Conservation (phyloP, 2,888 invertebrate genomes). For the Euplagia quadripunctaria region DNA sequence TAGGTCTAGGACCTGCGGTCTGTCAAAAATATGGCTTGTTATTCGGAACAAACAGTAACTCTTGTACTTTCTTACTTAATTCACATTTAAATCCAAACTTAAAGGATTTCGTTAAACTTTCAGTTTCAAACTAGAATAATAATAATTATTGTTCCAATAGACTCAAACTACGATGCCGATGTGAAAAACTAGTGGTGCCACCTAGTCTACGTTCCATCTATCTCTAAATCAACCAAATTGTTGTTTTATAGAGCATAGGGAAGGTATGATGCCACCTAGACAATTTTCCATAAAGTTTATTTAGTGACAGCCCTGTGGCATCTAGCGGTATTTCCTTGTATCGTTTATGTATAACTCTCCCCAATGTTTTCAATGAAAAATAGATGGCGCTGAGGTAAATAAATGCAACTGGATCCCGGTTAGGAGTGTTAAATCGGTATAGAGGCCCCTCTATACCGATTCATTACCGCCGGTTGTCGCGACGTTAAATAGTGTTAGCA, state of each 20-base stretch:
- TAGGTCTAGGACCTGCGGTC: background rate
- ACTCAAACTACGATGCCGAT: background rate
- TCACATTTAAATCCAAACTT: too few species aligned
- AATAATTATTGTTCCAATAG: too few species aligned
- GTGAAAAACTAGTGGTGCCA: constrained; percentile 6
- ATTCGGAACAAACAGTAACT: background rate
- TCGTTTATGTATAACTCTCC: background rate
- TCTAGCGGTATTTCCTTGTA: background rate
- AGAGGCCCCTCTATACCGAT: too few species aligned
- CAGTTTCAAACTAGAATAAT: background rate
- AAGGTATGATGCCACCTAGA: background rate
- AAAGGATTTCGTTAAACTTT: background rate
- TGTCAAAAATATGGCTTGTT: background rate
- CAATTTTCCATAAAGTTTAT: background rate
- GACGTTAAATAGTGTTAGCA: too few species aligned
- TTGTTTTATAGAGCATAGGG: too few species aligned
- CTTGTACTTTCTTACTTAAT: too few species aligned
- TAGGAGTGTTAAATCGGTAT: too few species aligned
- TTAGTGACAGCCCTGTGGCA: background rate
- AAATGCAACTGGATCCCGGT: background rate
- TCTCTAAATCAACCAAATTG: background rate
- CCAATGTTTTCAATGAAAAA: background rate
- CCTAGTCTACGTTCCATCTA: background rate
- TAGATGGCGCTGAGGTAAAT: background rate
- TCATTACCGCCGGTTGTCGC: too few species aligned